Evolutionary conservation across 2,888 invertebrate species (phyloP), one percentile per base, ranked within the genome.

Genomic region (Dichetophora obliterata): DNA sequence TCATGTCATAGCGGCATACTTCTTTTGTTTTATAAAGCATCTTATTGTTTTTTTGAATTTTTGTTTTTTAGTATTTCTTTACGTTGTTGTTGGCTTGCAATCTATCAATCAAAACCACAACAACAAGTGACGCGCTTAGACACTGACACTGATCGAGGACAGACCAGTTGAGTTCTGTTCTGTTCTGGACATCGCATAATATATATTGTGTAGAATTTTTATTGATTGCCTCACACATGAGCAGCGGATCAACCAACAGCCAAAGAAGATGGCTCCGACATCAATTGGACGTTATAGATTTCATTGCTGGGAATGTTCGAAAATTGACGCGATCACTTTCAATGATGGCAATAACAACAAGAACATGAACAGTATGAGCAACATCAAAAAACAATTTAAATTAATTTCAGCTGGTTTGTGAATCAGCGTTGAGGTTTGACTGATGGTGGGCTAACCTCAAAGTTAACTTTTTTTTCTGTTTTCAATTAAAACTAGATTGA

Each of bases 71-170:
- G 31, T 31, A 31, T 19, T 8, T 3, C 4, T 9, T 54, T 31
- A 8, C 63, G 54, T 54, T 63, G 14, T 48, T 78, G 68, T 72
- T 77, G 77, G 75, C 80, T 75, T 80, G 79, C 80, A 79, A 81
- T 81, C 80, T 80, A 82, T 82, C 82, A 81, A 82, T 82, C 82
- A 82, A 81, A 81, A 78, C 77, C 78, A 82, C 80, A 81, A 80
- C 81, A 81, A 80, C 81, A 80, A 81, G 73, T 73, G 73, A 73
- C 71, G 57, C 59, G 57, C 37, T 59, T 16, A 54, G 34, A 31
- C 70, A 54, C 54, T 57, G 71, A 68, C 57, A 37, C 71, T 71
- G 71, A 57, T 57, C 71, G 71, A 57, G 68, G 50, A 27, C 59
- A 57, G 59, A 22, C 57, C 37, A 65, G 24, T 24, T 6, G 11